phyloP scores from a whole-genome alignment of 2,797 vertebrate genomes.

The Pseudochaenichthys georgianus region DNA sequence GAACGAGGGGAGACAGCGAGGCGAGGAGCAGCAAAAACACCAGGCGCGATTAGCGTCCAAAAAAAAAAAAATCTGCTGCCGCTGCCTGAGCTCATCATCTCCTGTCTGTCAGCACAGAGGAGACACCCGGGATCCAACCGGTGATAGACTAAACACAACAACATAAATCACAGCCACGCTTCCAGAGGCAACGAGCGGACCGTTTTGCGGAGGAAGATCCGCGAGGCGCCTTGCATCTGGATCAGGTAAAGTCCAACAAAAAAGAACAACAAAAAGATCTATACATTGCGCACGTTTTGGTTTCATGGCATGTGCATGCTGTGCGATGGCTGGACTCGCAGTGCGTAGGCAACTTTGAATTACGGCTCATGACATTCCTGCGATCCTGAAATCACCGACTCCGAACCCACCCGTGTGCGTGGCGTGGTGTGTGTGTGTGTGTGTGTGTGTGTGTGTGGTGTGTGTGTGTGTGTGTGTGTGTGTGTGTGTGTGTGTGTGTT shows the following conservation, averaged over 20 bases:
- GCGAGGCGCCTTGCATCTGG: conserved; percentile 49
- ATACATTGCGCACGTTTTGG: conserved; percentile 30
- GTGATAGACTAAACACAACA: conserved; percentile 14
- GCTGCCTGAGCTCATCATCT: conserved; percentile 28
- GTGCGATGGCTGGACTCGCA: conserved; percentile 39
- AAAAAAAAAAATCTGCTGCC: conserved; percentile 34
- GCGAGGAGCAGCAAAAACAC: conserved; percentile 66
- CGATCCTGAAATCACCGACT: conserved; percentile 43
- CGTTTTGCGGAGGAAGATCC: conserved; percentile 35
- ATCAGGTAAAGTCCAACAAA: conserved; percentile 68
- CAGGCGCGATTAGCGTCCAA: conserved; percentile 57
- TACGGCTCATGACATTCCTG: conserved; percentile 55
- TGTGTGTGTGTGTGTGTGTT: not conserved
- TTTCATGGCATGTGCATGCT: conserved; percentile 28
- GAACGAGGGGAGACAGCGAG: conserved; percentile 59
- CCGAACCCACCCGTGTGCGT: conserved; percentile 29
- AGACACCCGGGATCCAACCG: conserved; percentile 47
- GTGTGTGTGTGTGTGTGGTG: too few relatives aligned
- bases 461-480: too few relatives aligned
- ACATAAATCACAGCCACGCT: conserved; percentile 4
- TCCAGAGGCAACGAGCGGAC: conserved; percentile 46
- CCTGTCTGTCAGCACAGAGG: conserved; percentile 42
- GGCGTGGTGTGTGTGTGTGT: too few relatives aligned
- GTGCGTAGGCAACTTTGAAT: conserved; percentile 69
- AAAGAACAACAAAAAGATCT: conserved; percentile 27